Evolutionary conservation across 1,140 invertebrate species (phyloP), one percentile per base, ranked within the genome.

Genomic region (Branchinecta lynchi): DNA sequence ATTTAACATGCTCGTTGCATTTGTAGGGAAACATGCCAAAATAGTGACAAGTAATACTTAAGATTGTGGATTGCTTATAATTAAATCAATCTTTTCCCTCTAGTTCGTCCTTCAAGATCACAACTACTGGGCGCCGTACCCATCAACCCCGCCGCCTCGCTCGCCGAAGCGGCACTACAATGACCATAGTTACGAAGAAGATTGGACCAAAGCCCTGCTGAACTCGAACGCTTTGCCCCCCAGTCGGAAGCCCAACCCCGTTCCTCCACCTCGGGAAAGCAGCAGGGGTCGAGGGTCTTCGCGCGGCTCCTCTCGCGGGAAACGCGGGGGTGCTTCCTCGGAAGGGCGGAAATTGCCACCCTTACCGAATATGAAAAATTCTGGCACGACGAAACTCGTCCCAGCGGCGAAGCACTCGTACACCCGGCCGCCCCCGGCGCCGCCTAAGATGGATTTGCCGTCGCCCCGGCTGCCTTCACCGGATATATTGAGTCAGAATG

Each of bases 21-120:
- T n/a, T 32, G 32, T 32, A 32, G 32, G 32, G 32, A 32, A 32
- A 32, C 32, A 32, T 3, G 5, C 5, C 32, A 32, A 32, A 32
- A 32, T 32, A 32, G 5, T 32, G 32, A 32, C 5, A 32, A 32
- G 32, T 32, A 32, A 32, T 32, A 32, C 1, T 32, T 32, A 32
- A n/a, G n/a, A n/a, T 5, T 32, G 32, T 32, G 1, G 1, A 3
- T 32, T 32, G 32, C 32, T 32, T 32, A 32, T 3, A 32, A 32
- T 32, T 32, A 32, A 32, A 32, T 3, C 32, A 32, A 1, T 32
- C n/a, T 32, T 60, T 60, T 20, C 17, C 17, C 17, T 60, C 17
- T 20, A 60, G 51, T 60, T 60, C 51, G 51, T 60, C 17, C 51
- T 60, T 60, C 51, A 60, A 60, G 51, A 60, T 20, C 51, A 60